These are phyloP conservation scores for Piaya cayana DNA, from an alignment of 2,113 vertebrate species.

Conservation along the genomic window DNA sequence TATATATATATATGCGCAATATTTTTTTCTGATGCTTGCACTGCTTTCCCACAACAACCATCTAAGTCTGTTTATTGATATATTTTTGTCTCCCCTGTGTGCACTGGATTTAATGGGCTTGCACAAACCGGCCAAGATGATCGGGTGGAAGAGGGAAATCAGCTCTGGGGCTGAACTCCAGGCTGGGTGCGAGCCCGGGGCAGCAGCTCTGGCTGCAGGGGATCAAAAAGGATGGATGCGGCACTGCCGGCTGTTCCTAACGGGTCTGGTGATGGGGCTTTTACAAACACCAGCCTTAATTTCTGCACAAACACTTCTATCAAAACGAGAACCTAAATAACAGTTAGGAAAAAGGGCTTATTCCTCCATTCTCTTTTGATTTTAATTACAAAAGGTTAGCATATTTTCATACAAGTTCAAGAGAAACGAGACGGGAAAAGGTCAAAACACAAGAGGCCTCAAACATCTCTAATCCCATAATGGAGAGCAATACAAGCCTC, in stretches of 20 bases:
- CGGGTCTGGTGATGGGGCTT: background rate
- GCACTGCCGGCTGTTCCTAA: background rate
- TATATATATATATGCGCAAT: background rate
- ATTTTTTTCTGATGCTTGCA: background rate
- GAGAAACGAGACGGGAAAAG: slow-evolving; percentile 55
- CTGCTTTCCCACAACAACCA: background rate
- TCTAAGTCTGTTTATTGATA: background rate
- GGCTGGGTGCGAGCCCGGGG: background rate
- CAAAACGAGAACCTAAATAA: background rate
- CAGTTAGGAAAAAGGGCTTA: background rate
- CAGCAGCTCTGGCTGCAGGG: background rate
- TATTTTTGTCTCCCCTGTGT: background rate
- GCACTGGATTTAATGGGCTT: background rate
- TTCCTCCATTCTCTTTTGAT: background rate
- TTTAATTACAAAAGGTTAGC: slow-evolving; percentile 63
- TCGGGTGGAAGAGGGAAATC: background rate
- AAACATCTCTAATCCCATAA: slow-evolving; percentile 53
- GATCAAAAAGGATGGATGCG: accelerated
- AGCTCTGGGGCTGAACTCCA: background rate
- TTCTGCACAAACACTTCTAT: background rate
- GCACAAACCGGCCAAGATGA: accelerated
- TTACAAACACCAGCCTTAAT: background rate
- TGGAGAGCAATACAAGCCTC: slow-evolving; percentile 44
- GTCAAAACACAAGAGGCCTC: slow-evolving; percentile 48
- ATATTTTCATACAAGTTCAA: slow-evolving; percentile 46